Evolutionary conservation across 35 echinoderm and acorn worm genomes (phyloP).

Genomic region (Diadema setosum): DNA sequence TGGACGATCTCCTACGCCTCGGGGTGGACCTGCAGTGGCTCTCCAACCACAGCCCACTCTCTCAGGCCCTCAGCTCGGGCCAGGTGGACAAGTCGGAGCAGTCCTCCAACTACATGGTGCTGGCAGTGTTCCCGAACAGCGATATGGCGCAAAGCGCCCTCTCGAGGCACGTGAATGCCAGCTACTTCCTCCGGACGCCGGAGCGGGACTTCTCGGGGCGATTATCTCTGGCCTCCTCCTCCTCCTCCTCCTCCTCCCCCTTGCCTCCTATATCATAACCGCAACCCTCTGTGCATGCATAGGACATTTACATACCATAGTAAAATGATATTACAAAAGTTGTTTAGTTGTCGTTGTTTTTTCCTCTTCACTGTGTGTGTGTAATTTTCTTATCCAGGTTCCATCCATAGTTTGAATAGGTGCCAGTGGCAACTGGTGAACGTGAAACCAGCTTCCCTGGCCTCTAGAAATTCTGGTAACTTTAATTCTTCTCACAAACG

Average conservation of each 20-base stretch:
- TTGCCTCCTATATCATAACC: constrained; percentile 8
- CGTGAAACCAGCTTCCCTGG: too few species aligned
- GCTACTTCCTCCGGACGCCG: constrained; percentile 49
- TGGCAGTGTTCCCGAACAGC: constrained; percentile 37
- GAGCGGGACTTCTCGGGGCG: constrained; percentile 26
- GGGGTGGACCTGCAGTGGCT: constrained; percentile 68
- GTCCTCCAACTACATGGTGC: constrained; percentile 66
- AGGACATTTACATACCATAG: neutral
- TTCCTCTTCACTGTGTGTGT: too few species aligned
- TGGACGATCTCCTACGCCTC: constrained; percentile 58
- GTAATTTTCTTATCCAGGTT: too few species aligned
- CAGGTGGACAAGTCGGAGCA: constrained; percentile 54
- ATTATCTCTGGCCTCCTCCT: constrained; percentile 12
- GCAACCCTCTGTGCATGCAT: neutral
- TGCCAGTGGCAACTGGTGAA: too few species aligned
- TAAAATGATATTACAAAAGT: too few species aligned
- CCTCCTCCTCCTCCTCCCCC: neutral
- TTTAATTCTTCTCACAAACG: too few species aligned
- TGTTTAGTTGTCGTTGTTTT: too few species aligned
- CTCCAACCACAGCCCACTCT: neutral
- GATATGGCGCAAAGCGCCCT: constrained; percentile 66
- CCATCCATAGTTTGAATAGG: too few species aligned
- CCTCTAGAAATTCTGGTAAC: too few species aligned
- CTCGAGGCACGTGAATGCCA: constrained; percentile 38
- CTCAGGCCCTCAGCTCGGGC: neutral